Base-by-base conservation (phyloP, 2,113 vertebrate genomes). In the Pantherophis guttatus region DNA sequence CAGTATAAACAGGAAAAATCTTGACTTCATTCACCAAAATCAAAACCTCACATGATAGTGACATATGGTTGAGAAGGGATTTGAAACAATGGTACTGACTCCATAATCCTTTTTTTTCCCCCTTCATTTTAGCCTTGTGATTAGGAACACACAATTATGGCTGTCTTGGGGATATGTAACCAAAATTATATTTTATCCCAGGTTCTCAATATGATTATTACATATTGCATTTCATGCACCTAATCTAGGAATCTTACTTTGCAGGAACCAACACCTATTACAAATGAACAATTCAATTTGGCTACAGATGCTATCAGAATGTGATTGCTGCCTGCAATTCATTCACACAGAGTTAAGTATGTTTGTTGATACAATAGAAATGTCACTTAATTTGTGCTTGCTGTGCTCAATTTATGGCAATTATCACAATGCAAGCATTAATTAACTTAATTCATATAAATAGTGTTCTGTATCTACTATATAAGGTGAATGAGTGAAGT, bases 301-400 rank as follows among this genome's bases (percentile, higher is more conserved):
- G 33, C 57, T 39, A 58, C 89, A 65, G 54, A 93, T 93, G 59
- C 62, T 65, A 87, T 90, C 89, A 87, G 70, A 90, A 65, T 15
- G 29, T 90, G 65, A 86, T 93, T 85, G 70, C 39, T 93, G 55
- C 19, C 75, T 39, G 55, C 54, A 87, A 53, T 93, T 90, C 86
- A 87, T 87, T 93, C 89, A 90, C 44, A 62, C n/a, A 44, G 81
- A 62, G n/a, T 13, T 44, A 50, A 90, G 57, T 87, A 65, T n/a
- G 52, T 87, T 93, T 93, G 92, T 90, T 93, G 92, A 87, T 87
- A 62, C 86, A 89, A 93, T 48, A 33, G 57, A 90, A 93, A 90
- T 87, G 88, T 90, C 85, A 93, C 53, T 57, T 87, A 90, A 93
- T 90, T 93, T 93, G 57, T 93, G 57, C 92, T 86, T 90, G 75